Base-by-base conservation (phyloP, 1,140 invertebrate species). In the Heliothis subflexa region DNA sequence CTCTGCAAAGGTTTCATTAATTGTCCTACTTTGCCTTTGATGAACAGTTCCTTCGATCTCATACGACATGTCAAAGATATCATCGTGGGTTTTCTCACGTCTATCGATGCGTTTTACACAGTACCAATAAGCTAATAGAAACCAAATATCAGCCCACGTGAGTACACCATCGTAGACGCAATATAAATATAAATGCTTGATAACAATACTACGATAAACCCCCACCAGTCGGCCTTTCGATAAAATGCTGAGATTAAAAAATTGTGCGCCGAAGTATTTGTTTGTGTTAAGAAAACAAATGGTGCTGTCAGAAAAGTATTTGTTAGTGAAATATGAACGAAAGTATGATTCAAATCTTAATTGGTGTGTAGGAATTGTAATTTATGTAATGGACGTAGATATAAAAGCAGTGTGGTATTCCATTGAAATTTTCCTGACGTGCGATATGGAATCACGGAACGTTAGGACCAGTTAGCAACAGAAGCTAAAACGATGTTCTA, bases 171-270 rank as follows among this genome's bases (percentile, higher is more conserved):
- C 47, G 66, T 70, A 70, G 66, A 16, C 66, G 66, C 71, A 59
- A 62, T 49, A 75, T 75, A 75, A 75, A 75, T 75, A 75, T 47
- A 75, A 75, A 75, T 62, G 25, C 45, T 50, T 62, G 72, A 75
- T 75, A 75, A 75, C 57, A 62, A 66, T 70, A 70, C 14, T n/a
- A 50, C 72, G 57, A 75, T 75, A 75, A 66, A 66, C 62, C 16
- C 33, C 47, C 45, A 62, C 40, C 21, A 62, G 40, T 14, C 40
- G 40, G 33, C 40, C 33, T 33, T 75, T 25, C 57, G 72, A 75
- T 75, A 75, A 75, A 75, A 62, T 16, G 57, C 10, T 18, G 11
- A 62, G 72, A 75, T 75, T 75, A 75, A 62, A 75, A 62, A 75
- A 75, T 62, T 62, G 59, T 40, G 13, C 71, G 18, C n/a, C 52